Conservation (phyloP, 2,888 invertebrate species). For the Conus canariensis region DNA sequence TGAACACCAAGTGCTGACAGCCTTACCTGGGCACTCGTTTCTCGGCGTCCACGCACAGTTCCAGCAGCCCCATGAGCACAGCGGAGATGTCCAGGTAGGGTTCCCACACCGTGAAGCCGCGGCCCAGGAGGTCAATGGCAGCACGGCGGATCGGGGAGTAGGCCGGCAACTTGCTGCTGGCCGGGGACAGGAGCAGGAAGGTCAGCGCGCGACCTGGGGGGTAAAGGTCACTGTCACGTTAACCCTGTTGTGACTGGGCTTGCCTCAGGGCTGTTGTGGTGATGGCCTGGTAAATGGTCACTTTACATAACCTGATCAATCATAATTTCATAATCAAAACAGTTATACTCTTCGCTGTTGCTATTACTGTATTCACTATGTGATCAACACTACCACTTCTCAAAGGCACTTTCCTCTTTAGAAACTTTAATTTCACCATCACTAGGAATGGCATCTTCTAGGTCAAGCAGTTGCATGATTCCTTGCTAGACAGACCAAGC, state of each 20-base stretch:
- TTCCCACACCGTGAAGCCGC: slow-evolving; percentile 99
- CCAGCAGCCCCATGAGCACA: slow-evolving; percentile 90
- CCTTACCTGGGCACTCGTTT: slow-evolving; percentile 75
- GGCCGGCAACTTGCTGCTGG: slow-evolving; percentile 88
- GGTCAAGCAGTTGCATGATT: too few relatives aligned
- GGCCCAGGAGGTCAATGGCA: slow-evolving; percentile 97
- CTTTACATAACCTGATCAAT: neutral
- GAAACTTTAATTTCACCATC: too few relatives aligned
- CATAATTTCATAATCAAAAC: neutral
- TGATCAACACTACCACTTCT: too few relatives aligned
- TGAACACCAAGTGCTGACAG: too few relatives aligned
- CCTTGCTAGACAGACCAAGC: too few relatives aligned
- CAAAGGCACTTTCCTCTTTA: too few relatives aligned
- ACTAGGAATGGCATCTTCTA: too few relatives aligned
- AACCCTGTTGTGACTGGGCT: too few relatives aligned
- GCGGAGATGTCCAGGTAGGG: slow-evolving; percentile 96
- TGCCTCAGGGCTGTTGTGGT: too few relatives aligned
- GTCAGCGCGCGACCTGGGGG: slow-evolving; percentile 89
- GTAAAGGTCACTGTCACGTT: slow-evolving; percentile 25
- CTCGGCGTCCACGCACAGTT: slow-evolving; percentile 79
- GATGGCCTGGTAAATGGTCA: too few relatives aligned
- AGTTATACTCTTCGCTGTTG: too few relatives aligned
- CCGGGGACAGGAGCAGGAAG: slow-evolving; percentile 93
- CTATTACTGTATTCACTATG: too few relatives aligned
- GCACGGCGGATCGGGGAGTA: slow-evolving; percentile 91